These are phyloP conservation scores for Zaprionus vittiger DNA, from an alignment of 1,140 invertebrate species.

Conservation along the genomic window DNA sequence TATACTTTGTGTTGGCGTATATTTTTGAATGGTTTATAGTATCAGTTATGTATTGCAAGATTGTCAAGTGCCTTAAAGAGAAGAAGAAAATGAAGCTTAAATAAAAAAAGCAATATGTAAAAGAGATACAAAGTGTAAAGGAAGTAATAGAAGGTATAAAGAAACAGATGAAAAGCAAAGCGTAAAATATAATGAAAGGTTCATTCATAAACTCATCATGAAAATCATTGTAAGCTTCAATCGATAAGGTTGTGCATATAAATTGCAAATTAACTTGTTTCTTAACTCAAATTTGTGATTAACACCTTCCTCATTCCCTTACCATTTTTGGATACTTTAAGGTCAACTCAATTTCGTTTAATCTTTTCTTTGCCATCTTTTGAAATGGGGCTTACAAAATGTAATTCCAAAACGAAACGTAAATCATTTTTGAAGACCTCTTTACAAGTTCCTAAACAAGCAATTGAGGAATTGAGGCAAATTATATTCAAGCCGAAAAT, in stretches of 20 bases:
- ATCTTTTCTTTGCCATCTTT: neutral
- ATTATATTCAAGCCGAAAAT: constrained; percentile 14
- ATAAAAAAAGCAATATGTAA: neutral
- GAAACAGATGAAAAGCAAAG: neutral
- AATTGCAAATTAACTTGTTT: no score
- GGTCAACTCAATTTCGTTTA: neutral
- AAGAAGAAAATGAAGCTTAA: neutral
- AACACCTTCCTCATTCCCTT: neutral
- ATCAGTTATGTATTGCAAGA: constrained; percentile 1
- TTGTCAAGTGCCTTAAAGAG: neutral
- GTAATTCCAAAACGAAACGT: constrained; percentile 5
- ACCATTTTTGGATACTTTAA: neutral
- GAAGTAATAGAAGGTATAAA: neutral
- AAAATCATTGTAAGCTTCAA: no score
- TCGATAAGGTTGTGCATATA: no score
- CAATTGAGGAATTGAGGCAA: constrained; percentile 21
- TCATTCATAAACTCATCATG: no score
- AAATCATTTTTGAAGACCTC: constrained; percentile 11
- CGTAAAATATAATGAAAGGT: no score
- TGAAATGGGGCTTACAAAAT: constrained; percentile 9
- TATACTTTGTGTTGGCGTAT: neutral
- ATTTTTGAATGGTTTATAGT: constrained; percentile 5
- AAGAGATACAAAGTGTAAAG: neutral
- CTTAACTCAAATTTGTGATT: neutral
- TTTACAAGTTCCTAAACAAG: constrained; percentile 32